phyloP scores from a whole-genome alignment of 2,113 vertebrate genomes.

The Cynopterus brachyotis region DNA sequence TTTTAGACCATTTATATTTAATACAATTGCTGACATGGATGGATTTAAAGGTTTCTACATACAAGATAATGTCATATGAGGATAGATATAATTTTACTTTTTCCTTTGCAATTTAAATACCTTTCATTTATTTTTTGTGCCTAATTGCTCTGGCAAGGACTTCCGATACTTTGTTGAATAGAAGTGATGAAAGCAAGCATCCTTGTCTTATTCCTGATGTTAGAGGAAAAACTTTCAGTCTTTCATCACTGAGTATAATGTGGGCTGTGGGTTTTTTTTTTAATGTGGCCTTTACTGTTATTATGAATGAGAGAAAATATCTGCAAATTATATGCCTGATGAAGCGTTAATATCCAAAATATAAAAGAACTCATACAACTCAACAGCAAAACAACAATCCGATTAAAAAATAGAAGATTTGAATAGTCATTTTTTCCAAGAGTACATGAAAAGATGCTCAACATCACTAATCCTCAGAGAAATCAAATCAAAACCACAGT shows the following conservation, averaged over 20 bases:
- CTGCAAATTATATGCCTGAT: not conserved
- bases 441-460: not conserved
- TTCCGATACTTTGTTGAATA: not conserved
- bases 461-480: no score
- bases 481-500: not conserved
- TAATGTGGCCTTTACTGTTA: no score
- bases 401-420: not conserved
- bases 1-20: not conserved
- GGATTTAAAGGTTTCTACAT: not conserved
- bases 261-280: no score
- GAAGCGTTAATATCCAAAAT: not conserved
- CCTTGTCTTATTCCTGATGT: no score
- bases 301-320: not conserved
- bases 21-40: not conserved
- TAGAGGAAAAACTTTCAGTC: not conserved
- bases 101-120: not conserved
- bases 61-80: not conserved
- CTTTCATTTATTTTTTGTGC: not conserved
- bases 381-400: not conserved
- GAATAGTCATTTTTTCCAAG: not conserved
- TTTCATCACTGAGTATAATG: not conserved
- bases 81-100: not conserved
- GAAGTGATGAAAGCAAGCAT: not conserved
- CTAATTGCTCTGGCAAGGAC: not conserved
- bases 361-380: not conserved